Percentiles rank a stretch among this genome's conserved stretches.
Evolutionary conservation across 2,888 invertebrate genomes (phyloP).

Genomic region (Fragum whitleyi): DNA sequence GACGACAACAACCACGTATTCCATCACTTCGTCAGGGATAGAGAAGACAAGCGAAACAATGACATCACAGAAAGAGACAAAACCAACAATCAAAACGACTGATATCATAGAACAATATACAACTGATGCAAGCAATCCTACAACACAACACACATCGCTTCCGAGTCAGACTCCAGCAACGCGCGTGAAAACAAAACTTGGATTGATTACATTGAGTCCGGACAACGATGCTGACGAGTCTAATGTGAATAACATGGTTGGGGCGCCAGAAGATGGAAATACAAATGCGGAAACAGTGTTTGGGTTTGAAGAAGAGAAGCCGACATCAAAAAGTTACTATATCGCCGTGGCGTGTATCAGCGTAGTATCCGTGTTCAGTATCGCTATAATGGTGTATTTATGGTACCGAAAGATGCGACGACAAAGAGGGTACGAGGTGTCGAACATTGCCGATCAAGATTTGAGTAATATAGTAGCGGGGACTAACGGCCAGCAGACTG

Average conservation of each 20-base stretch:
- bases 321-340: slow-evolving; percentile 29
- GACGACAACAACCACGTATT: background rate
- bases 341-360: slow-evolving; percentile 37
- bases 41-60: too few relatives aligned
- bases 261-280: background rate
- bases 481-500: background rate
- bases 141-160: too few relatives aligned
- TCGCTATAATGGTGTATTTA: slow-evolving; percentile 38
- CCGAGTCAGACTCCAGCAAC: too few relatives aligned
- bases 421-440: slow-evolving; percentile 5
- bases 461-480: background rate
- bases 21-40: background rate
- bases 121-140: too few relatives aligned
- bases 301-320: slow-evolving; percentile 1
- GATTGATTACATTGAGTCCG: too few relatives aligned
- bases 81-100: too few relatives aligned
- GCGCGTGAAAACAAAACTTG: too few relatives aligned
- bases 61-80: too few relatives aligned
- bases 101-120: too few relatives aligned
- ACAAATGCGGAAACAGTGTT: slow-evolving; percentile 5
- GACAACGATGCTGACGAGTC: too few relatives aligned
- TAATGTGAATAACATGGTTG: too few relatives aligned
- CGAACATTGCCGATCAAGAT: slow-evolving; percentile 5
- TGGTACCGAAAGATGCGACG: slow-evolving; percentile 30
- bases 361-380: slow-evolving; percentile 25